These are phyloP conservation scores for Muschampia plurimacula DNA, from an alignment of 2,888 invertebrate species.

Conservation along the genomic window DNA sequence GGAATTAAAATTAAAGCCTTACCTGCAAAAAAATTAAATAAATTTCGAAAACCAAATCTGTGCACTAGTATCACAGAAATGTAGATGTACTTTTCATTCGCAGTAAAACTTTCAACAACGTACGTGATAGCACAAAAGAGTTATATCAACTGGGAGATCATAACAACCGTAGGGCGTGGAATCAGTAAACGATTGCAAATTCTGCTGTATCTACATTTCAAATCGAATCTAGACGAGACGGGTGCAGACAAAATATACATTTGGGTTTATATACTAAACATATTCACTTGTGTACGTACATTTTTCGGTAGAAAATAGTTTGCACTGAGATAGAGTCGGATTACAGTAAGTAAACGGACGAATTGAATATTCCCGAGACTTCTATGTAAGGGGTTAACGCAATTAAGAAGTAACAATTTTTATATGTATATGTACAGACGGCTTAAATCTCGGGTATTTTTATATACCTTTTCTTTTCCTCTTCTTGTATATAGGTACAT, in stretches of 20 bases:
- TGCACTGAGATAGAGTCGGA: not conserved
- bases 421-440: too few relatives aligned
- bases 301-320: not conserved
- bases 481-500: too few relatives aligned
- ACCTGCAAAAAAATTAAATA: too few relatives aligned
- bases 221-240: constrained; percentile 21
- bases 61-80: not conserved
- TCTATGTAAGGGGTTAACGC: not conserved
- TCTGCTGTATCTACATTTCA: constrained; percentile 19
- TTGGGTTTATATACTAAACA: not conserved
- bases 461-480: too few relatives aligned
- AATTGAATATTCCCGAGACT: not conserved
- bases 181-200: constrained; percentile 18
- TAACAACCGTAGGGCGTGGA: constrained; percentile 1
- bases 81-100: not conserved
- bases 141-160: not conserved
- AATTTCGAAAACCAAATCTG: not conserved
- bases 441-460: too few relatives aligned
- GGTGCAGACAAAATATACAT: constrained; percentile 16
- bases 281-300: not conserved
- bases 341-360: not conserved
- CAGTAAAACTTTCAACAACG: not conserved
- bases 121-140: constrained; percentile 2
- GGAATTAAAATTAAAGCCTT: too few relatives aligned
- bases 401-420: not conserved